Evolutionary conservation across 2,113 vertebrate species (phyloP).

Genomic region (Coreoperca whiteheadi): DNA sequence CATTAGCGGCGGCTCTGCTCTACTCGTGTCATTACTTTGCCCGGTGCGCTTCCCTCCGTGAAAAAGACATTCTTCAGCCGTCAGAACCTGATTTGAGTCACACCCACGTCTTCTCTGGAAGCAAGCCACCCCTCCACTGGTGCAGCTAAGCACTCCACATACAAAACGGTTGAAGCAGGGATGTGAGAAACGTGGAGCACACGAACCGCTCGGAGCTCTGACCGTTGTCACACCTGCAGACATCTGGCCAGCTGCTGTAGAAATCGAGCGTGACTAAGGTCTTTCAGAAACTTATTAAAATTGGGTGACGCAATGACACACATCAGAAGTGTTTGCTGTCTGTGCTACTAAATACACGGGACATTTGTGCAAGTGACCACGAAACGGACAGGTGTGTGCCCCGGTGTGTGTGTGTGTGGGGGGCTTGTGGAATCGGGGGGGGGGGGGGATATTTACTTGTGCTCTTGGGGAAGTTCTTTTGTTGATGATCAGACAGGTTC

Average conservation of each 20-base stretch:
- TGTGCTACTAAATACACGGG: neutral
- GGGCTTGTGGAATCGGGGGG: too few species aligned
- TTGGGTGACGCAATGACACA: too few species aligned
- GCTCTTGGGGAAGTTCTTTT: conserved; percentile 68
- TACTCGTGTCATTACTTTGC: neutral
- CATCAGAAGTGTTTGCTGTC: too few species aligned
- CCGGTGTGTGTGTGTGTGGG: neutral
- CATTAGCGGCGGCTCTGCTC: too few species aligned
- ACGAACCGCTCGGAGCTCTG: neutral
- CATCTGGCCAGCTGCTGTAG: too few species aligned
- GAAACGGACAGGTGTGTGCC: neutral
- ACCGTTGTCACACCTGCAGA: neutral
- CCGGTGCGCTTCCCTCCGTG: too few species aligned
- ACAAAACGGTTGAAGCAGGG: neutral
- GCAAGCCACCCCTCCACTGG: neutral
- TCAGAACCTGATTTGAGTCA: neutral
- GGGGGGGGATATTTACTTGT: conserved; percentile 48
- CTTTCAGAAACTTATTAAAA: too few species aligned
- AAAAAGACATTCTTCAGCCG: too few species aligned
- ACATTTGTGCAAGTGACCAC: neutral
- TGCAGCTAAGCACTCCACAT: neutral
- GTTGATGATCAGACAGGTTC: conserved; percentile 76
- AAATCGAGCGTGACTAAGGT: neutral
- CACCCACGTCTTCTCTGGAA: neutral
- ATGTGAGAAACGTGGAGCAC: neutral